phyloP scores from a whole-genome alignment of 2,113 vertebrate species.

The Dascyllus trimaculatus region DNA sequence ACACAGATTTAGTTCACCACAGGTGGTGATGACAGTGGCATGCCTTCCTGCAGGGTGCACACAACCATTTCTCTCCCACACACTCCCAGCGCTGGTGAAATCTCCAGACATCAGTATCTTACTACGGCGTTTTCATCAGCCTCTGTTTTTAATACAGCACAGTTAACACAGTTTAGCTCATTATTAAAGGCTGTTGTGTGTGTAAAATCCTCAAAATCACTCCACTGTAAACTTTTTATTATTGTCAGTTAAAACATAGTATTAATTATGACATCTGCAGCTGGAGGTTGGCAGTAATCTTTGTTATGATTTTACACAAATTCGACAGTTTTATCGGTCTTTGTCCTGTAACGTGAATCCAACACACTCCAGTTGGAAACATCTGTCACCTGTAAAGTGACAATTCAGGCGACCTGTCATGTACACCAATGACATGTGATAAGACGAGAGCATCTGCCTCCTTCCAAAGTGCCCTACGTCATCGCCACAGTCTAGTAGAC shows the following conservation, averaged over 20 bases:
- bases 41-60: conserved; percentile 48
- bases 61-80: conserved; percentile 42
- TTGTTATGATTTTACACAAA: background rate
- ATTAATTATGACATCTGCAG: too few relatives aligned
- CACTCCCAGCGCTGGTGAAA: conserved; percentile 21
- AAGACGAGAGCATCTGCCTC: conserved; percentile 8
- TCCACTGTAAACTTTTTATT: too few relatives aligned
- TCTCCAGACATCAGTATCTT: background rate
- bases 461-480: conserved; percentile 61
- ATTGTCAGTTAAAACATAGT: too few relatives aligned
- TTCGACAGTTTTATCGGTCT: background rate
- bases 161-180: background rate
- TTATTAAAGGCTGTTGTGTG: background rate
- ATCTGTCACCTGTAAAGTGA: background rate
- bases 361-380: background rate
- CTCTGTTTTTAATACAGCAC: conserved; percentile 6
- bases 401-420: background rate
- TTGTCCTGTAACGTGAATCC: background rate
- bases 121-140: background rate
- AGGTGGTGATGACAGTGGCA: conserved; percentile 67
- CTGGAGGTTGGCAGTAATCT: too few relatives aligned
- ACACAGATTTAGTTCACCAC: conserved; percentile 58
- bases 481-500: conserved; percentile 67
- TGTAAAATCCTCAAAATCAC: background rate
- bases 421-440: conserved; percentile 9